Base-by-base conservation (phyloP, 2,113 vertebrate species). In the Corythaixoides concolor region DNA sequence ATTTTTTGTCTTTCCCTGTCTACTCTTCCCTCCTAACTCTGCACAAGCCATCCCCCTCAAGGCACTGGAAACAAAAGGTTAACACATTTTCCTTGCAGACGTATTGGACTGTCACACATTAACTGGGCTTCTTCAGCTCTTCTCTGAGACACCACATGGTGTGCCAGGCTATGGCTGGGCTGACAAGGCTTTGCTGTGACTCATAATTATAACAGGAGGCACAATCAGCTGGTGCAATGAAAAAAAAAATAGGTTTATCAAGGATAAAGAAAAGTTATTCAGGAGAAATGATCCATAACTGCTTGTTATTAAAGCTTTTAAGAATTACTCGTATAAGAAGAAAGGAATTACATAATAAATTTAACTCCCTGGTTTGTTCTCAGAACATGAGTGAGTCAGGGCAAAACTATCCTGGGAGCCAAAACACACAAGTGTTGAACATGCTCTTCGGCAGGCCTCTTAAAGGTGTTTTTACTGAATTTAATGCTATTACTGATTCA, bases 191-290 rank as follows among this genome's bases (percentile, higher is more conserved):
- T 94, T 74, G 26, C 12, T 69, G 33, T 92, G 89, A 90, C 49
- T 97, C 93, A 88, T 43, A 43, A 43, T n/a, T 88, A 49, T 7
- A 85, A 83, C 18, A 78, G 89, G 70, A 96, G 88, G 70, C 22
- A 62, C 69, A 72, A 78, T 93, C 95, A 97, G 15, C 24, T 94
- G 84, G 86, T 66, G 52, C 58, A 93, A 56, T 74, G 63, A 79
- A 96, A 94, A 95, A 94, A 95, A 37, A 80, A 12, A 55, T 1
- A 90, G 58, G 73, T 90, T 96, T 96, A 77, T 95, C 78, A 95
- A 90, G 76, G 72, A 86, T 83, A 96, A 96, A 90, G 90, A 88
- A 94, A 96, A 66, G n/a, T 45, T 89, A 86, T 92, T 94, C 52
- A 73, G 37, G 56, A 27, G 63, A 95, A 95, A 96, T 84, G 60